Base-by-base conservation (phyloP, 2,797 vertebrate species). In the Poecilia picta region DNA sequence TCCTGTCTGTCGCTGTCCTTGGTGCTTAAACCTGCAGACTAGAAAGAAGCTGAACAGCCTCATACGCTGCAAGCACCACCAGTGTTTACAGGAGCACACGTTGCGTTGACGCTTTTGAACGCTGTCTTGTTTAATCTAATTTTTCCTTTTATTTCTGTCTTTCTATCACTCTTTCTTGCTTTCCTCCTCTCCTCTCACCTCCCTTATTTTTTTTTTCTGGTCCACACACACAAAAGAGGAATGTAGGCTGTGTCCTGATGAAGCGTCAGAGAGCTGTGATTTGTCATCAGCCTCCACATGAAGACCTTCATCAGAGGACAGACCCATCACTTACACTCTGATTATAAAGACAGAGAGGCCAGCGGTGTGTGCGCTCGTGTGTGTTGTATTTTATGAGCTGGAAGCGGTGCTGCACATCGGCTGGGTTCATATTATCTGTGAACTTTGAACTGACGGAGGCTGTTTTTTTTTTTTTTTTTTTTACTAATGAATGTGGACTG, bases 261-360 rank as follows among this genome's bases (percentile, higher is more conserved):
- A 92, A 77, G 83, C 90, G 84, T 91, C 83, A 88, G 85, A 81
- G 84, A 86, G 85, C 82, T 91, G 85, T 91, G 92, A 93, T 93
- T 93, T 92, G 90, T 91, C 90, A 92, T 92, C 89, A 92, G 80
- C 83, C 83, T 83, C 86, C 83, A 92, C 86, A 90, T 89, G 85
- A 94, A 93, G 86, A 92, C 91, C 88, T 94, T 94, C 88, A 94
- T 94, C 90, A 93, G 87, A 92, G 88, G 91, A 90, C 91, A 89
- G 89, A 88, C 68, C 87, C 90, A 88, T 90, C 87, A 90, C 86
- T 91, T 87, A 81, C 77, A 83, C 83, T 83, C 87, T 89, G 90
- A 92, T 91, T 93, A 85, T 85, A 88, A 87, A 87, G 85, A 91
- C 84, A 82, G 76, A 72, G 77, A 70, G 81, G 82, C 77, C 51